Percentiles rank a stretch among this genome's conserved stretches.
These are phyloP conservation scores for Pseudochirops cupreus DNA, from an alignment of 2,797 vertebrate genomes.

Conservation along the genomic window DNA sequence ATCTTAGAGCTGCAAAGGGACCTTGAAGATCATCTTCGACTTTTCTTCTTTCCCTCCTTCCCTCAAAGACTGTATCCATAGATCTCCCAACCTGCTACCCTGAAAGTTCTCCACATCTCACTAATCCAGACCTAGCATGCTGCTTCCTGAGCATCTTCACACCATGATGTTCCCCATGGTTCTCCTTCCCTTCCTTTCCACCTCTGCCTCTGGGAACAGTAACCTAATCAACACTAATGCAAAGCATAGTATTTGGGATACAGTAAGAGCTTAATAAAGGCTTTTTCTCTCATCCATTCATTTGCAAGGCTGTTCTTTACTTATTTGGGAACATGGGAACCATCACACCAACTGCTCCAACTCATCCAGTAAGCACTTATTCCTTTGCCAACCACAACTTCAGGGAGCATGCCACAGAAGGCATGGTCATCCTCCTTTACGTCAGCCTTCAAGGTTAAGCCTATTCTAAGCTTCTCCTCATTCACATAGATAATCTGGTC, in stretches of 20 bases:
- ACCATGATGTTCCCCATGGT: not conserved
- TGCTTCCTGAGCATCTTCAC: not conserved
- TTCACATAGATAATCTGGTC: not conserved
- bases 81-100: not conserved
- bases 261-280: not conserved
- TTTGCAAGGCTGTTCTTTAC: not conserved
- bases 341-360: not conserved
- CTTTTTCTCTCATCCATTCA: not conserved
- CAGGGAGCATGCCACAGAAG: not conserved
- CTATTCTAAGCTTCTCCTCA: not conserved
- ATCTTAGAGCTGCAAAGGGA: not conserved
- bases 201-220: not conserved
- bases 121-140: not conserved
- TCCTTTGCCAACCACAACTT: not conserved
- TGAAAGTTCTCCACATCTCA: not conserved
- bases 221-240: not conserved
- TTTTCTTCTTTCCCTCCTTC: not conserved
- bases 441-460: not conserved
- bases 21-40: not conserved
- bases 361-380: not conserved
- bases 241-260: not conserved
- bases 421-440: not conserved
- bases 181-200: not conserved
- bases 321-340: not conserved
- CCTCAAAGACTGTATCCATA: not conserved